A percentile compares a stretch with the other conserved stretches of the same genome.
Evolutionary conservation across 2,113 vertebrate genomes (phyloP).

Genomic region (Callaeas wilsoni): DNA sequence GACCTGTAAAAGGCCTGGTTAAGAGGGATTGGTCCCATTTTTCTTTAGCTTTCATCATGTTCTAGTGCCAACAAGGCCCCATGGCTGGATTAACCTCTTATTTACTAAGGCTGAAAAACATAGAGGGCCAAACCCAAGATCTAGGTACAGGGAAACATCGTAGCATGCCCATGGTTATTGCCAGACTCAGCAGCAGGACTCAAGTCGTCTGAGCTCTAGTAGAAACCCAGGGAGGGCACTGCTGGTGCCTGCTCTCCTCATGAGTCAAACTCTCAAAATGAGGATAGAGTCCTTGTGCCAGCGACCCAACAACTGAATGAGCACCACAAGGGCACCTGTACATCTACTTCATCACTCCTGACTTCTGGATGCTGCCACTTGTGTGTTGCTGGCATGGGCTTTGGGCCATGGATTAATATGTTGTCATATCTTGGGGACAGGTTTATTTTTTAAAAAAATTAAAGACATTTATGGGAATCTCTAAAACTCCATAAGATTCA

Average conservation of each 20-base stretch:
- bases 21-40: background rate
- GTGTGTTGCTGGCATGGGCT: background rate
- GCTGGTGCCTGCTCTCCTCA: background rate
- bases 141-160: background rate
- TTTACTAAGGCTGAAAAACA: background rate
- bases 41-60: background rate
- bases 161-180: background rate
- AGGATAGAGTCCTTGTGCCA: background rate
- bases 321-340: background rate
- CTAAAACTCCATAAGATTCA: background rate
- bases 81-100: background rate
- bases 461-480: background rate
- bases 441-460: background rate
- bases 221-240: background rate
- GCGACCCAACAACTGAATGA: background rate
- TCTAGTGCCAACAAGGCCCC: background rate
- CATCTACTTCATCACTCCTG: background rate
- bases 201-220: background rate
- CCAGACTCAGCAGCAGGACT: background rate
- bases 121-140: background rate
- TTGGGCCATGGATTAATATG: background rate
- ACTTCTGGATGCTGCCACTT: background rate
- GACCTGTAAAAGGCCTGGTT: background rate
- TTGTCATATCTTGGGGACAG: background rate
- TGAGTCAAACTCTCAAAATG: background rate